These are phyloP conservation scores for Furcifer pardalis DNA, from an alignment of 2,797 vertebrate genomes.

Conservation along the genomic window DNA sequence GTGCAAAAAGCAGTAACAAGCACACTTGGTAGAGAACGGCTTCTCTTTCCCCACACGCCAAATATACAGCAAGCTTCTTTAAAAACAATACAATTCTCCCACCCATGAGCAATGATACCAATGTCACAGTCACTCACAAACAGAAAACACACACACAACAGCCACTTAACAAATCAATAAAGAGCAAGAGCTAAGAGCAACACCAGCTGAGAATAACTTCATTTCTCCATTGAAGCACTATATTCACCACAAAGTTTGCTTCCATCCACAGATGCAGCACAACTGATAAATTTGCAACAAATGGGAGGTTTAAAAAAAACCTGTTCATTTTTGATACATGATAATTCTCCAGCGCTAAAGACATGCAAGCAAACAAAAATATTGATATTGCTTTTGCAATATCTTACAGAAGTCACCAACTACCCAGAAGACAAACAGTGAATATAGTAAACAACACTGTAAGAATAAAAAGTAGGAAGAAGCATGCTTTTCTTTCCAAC, in stretches of 20 bases:
- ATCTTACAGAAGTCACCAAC: slow-evolving; percentile 46
- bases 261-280: neutral
- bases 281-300: slow-evolving; percentile 15
- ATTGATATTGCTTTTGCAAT: slow-evolving; percentile 51
- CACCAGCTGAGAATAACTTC: slow-evolving; percentile 27
- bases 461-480: neutral
- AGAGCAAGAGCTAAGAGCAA: slow-evolving; percentile 7
- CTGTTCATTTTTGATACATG: too few relatives aligned
- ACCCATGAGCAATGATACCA: neutral
- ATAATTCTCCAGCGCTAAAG: too few relatives aligned
- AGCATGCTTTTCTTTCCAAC: slow-evolving; percentile 20
- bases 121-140: slow-evolving; percentile 3
- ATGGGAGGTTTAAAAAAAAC: neutral
- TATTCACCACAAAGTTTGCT: neutral
- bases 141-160: slow-evolving; percentile 12
- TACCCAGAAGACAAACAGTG: slow-evolving; percentile 48
- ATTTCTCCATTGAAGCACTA: slow-evolving; percentile 33
- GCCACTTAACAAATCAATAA: slow-evolving; percentile 20
- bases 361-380: too few relatives aligned
- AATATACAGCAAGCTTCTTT: neutral
- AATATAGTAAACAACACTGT: neutral
- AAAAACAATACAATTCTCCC: slow-evolving; percentile 17
- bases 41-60: neutral
- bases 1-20: neutral
- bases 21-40: neutral